Conservation (phyloP, 2,888 invertebrate genomes). For the Suillia variegata region DNA sequence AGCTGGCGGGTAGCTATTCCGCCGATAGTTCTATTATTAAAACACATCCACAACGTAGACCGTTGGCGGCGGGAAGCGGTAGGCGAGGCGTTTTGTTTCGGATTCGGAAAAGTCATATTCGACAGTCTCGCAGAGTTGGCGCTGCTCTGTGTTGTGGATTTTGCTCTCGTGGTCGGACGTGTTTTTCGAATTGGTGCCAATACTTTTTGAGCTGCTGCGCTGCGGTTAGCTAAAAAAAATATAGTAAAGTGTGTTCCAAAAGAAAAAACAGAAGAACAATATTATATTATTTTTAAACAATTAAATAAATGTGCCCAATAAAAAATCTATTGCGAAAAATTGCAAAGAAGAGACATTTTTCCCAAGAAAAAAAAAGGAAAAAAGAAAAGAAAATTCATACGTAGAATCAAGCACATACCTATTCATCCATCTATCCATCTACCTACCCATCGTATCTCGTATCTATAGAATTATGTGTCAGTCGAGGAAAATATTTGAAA, state of each 20-base stretch:
- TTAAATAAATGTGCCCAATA: neutral
- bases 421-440: too few relatives aligned
- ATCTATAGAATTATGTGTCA: constrained; percentile 3
- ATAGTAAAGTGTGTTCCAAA: constrained; percentile 9
- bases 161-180: constrained; percentile 32
- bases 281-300: constrained; percentile 2
- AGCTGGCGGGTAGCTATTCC: too few relatives aligned
- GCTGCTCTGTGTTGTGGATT: constrained; percentile 34
- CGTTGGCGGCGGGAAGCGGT: too few relatives aligned
- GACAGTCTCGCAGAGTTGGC: neutral
- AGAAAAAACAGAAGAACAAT: constrained; percentile 16
- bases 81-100: too few relatives aligned
- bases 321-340: too few relatives aligned
- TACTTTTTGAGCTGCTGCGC: constrained; percentile 33
- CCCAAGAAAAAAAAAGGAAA: too few relatives aligned
- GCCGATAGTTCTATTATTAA: neutral
- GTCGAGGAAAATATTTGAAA: constrained; percentile 9
- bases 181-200: constrained; percentile 11
- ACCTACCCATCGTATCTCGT: too few relatives aligned
- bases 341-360: too few relatives aligned
- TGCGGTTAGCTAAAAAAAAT: constrained; percentile 36
- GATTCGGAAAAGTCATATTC: too few relatives aligned
- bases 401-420: too few relatives aligned
- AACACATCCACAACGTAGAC: neutral
- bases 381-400: too few relatives aligned